Conservation (phyloP, 2,113 vertebrate genomes). For the Grammomys dolichurus region DNA sequence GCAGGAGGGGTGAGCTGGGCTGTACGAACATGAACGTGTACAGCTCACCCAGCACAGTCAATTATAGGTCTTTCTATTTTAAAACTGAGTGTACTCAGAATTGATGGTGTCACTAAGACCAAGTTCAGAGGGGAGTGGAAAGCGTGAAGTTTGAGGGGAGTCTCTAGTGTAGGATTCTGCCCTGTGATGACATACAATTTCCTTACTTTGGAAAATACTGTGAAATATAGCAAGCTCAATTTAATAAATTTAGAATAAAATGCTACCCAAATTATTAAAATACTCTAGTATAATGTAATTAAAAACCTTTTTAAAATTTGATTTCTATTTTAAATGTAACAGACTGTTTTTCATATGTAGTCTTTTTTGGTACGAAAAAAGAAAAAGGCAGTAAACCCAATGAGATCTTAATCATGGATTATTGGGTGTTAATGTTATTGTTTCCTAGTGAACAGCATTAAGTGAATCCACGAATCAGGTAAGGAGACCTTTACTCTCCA, state of each 20-base stretch:
- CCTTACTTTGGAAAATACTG: slow-evolving; percentile 16
- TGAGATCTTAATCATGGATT: slow-evolving; percentile 40
- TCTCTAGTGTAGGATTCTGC: neutral
- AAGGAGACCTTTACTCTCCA: neutral
- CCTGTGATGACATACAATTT: slow-evolving; percentile 60
- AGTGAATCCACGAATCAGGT: slow-evolving; percentile 10
- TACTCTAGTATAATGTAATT: neutral
- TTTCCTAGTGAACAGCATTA: slow-evolving; percentile 57
- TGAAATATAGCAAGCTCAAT: slow-evolving; percentile 47
- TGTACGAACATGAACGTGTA: neutral
- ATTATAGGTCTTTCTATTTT: slow-evolving; percentile 48
- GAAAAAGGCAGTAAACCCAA: neutral
- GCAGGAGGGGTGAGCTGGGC: neutral
- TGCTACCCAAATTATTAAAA: slow-evolving; percentile 56
- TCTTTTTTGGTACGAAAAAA: neutral
- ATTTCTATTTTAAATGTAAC: slow-evolving; percentile 35
- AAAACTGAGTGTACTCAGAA: slow-evolving; percentile 65
- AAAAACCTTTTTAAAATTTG: slow-evolving; percentile 9
- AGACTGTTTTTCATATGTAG: neutral
- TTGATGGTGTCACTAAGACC: slow-evolving; percentile 38
- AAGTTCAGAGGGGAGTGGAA: slow-evolving; percentile 63
- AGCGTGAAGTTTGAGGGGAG: slow-evolving; percentile 62
- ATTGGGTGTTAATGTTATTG: neutral
- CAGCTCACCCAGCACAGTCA: slow-evolving; percentile 60
- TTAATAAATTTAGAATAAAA: slow-evolving; percentile 64